Conservation (phyloP, 2,888 invertebrate genomes). For the Theodoxus fluviatilis region DNA sequence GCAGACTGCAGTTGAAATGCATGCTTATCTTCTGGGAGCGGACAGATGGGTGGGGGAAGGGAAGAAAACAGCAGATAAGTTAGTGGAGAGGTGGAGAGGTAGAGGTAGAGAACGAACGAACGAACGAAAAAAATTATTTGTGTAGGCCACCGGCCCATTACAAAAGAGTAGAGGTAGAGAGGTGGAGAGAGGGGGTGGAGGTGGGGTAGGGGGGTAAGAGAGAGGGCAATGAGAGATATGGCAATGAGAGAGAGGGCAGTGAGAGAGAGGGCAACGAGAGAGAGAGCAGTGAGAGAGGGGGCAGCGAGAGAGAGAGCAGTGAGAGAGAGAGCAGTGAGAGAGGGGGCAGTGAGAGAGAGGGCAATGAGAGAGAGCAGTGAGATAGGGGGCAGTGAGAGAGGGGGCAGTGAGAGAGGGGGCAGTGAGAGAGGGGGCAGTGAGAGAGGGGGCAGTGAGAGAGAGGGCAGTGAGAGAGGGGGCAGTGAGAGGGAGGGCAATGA, state of each 20-base stretch:
- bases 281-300: too few relatives aligned
- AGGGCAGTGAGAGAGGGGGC: neutral
- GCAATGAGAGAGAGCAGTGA: neutral
- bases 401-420: neutral
- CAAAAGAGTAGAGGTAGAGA: neutral
- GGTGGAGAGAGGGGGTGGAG: neutral
- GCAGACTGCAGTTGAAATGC: neutral
- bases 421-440: neutral
- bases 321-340: too few relatives aligned
- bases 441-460: neutral
- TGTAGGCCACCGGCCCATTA: too few relatives aligned
- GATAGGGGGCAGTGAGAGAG: constrained; percentile 18
- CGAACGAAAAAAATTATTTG: too few relatives aligned
- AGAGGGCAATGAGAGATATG: neutral
- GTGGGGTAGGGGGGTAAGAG: neutral
- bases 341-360: too few relatives aligned
- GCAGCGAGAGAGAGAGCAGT: too few relatives aligned
- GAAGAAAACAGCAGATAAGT: neutral
- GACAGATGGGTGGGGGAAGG: neutral
- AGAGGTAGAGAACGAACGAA: neutral
- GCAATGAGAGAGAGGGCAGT: neutral
- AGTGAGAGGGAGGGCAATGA: constrained; percentile 7
- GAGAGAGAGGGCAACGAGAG: neutral
- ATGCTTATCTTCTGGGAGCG: neutral
- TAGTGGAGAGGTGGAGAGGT: neutral